Evolutionary conservation across 2,113 vertebrate species (phyloP).

Genomic region (Osmerus mordax): DNA sequence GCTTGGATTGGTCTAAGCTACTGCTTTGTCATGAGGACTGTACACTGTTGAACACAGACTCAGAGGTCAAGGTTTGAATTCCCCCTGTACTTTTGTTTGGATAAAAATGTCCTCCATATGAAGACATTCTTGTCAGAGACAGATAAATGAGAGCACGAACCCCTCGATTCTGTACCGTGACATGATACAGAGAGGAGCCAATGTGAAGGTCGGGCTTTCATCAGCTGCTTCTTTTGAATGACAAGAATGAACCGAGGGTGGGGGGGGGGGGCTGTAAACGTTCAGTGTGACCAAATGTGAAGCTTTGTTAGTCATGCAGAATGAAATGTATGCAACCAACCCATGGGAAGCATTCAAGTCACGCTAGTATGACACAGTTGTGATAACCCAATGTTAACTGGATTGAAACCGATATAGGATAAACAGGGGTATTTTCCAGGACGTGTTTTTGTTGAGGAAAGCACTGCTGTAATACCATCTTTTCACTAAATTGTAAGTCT

Average conservation of each 20-base stretch:
- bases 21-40: conserved; percentile 23
- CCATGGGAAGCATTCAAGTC: too few relatives aligned
- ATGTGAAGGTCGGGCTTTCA: neutral
- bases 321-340: neutral
- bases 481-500: neutral
- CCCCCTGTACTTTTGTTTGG: conserved; percentile 35
- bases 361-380: too few relatives aligned
- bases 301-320: neutral
- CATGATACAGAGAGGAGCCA: neutral
- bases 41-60: conserved; percentile 41
- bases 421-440: too few relatives aligned
- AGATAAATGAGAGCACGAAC: too few relatives aligned
- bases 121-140: too few relatives aligned
- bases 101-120: neutral
- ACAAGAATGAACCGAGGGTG: neutral
- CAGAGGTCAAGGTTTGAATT: too few relatives aligned
- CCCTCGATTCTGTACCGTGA: neutral
- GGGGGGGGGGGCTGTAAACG: too few relatives aligned
- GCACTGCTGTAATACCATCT: too few relatives aligned
- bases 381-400: too few relatives aligned
- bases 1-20: conserved; percentile 26
- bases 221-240: conserved; percentile 11
- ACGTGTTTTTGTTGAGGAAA: too few relatives aligned
- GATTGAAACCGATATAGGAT: too few relatives aligned
- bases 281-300: neutral